Evolutionary conservation across 2,797 vertebrate genomes (phyloP), one percentile per base, ranked within the genome.

Genomic region (Tarsius wallacei): DNA sequence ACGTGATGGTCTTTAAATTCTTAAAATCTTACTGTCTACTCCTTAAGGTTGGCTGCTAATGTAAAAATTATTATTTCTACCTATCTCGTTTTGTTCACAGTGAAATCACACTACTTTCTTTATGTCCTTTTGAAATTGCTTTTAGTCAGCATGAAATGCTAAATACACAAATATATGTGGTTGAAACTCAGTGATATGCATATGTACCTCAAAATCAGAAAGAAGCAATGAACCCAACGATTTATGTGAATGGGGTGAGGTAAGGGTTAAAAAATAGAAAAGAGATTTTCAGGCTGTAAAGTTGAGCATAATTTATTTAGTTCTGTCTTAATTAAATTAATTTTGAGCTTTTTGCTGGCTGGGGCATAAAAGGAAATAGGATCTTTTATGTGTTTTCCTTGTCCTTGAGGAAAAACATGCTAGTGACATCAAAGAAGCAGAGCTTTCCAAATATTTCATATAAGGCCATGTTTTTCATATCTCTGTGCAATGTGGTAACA

Each of bases 11-110:
- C 51, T 81, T 42, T 97, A 68, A 64, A 78, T 88, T 63, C 55
- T 96, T n/a, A 88, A 28, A 96, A 64, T 96, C 61, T 83, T 91
- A 74, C n/a, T 94, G 89, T 89, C 16, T 78, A 64, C 80, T 88
- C 6, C 6, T 90, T 77, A 74, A 85, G 31, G 26, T 87, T 92
- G 49, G 83, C 7, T 82, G 28, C 24, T 78, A 4, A 68, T 89
- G 11, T 93, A 91, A 86, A 94, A 97, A 82, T 22, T 7, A 68
- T 84, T 53, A 57, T 70, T 93, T 93, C 28, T 94, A 24, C 55
- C 55, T 42, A 28, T 80, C 49, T 88, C 88, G 49, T 53, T 97
- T 90, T 97, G 63, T 86, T 87, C 31, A 87, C 17, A 53, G 55
- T 95, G 70, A 95, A 91, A 85, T 89, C 61, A 24, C 16, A 66